Percentiles rank a stretch among this genome's conserved stretches.
Conservation (phyloP, 2,113 vertebrate species). For the Serinus canaria region DNA sequence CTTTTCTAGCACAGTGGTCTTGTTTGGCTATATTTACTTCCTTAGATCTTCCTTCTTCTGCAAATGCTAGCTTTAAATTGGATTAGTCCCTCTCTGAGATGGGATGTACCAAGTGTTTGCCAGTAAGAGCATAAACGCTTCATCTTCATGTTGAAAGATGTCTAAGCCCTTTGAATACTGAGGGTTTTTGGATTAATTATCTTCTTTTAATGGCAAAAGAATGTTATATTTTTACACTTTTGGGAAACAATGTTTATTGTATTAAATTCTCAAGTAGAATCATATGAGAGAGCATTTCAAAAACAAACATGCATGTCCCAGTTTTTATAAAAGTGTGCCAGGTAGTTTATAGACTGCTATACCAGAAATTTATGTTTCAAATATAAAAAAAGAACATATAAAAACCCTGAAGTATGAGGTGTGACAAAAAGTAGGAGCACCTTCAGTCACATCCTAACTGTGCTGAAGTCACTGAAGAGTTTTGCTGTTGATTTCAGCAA, state of each 20-base stretch:
- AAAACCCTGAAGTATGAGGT: background rate
- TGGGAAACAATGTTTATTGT: slow-evolving; percentile 6
- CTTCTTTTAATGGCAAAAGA: slow-evolving; percentile 4
- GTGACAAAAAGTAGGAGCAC: background rate
- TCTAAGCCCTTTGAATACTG: background rate
- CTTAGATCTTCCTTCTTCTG: background rate
- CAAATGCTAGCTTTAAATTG: background rate
- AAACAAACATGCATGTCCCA: background rate
- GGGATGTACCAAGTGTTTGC: background rate
- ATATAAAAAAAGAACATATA: background rate
- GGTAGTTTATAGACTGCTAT: background rate
- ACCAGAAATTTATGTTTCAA: background rate
- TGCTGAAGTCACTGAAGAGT: background rate
- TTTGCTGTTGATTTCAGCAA: background rate
- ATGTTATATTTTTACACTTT: slow-evolving; percentile 41
- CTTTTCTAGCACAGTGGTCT: background rate
- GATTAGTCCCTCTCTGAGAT: background rate
- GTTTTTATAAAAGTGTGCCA: background rate
- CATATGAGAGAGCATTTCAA: background rate
- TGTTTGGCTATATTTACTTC: background rate
- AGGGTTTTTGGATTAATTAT: background rate
- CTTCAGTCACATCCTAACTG: background rate
- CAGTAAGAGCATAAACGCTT: background rate
- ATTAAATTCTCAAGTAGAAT: slow-evolving; percentile 24
- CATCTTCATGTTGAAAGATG: background rate